Base-by-base conservation (phyloP, 2,113 vertebrate genomes). In the Gnathonemus longibarbis region DNA sequence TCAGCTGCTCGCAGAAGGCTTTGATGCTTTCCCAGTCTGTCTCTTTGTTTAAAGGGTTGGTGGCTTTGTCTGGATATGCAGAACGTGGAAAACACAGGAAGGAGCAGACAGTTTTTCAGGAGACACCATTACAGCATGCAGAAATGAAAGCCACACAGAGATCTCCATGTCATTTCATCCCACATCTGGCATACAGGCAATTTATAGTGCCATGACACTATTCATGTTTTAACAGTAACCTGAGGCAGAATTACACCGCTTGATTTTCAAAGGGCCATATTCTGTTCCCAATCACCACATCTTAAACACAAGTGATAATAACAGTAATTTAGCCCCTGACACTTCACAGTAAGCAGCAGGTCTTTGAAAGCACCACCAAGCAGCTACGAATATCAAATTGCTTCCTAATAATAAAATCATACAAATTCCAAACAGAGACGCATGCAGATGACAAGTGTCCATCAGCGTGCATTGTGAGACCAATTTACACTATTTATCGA, bases 31-130 rank as follows among this genome's bases (percentile, higher is more conserved):
- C 96, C 98, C 98, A 99, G 93, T 99, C 96, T 39, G 96, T 94
- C 53, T 98, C 97, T 93, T 97, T 98, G 94, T 99, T 99, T 88
- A 98, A 92, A 58, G 98, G 98, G 90, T 97, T 99, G 42, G 98
- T 99, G 8, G 98, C 97, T 93, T 96, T 97, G 91, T 99, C 98
- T 99, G 94, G 42, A 90, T 3, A 21, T 3, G 50, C 49, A 53
- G 24, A 52, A 31, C 9, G 19, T 9, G 87, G 21, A 7, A 19
- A 66, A 42, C 53, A 66, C 48, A n/a, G 24, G 48, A 17, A 90
- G 48, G 39, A 35, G 49, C 5, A 80, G 19, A 90, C 66, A 74
- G 3, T 19, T 46, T 0, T 45, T 45, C 13, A 74, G 46, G 9
- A 58, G 58, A 4, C 6, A 56, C 21, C 66, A 9, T 87, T 87